Evolutionary conservation across 2,888 invertebrate genomes (phyloP).

Genomic region (Ypsolopha scabrella): DNA sequence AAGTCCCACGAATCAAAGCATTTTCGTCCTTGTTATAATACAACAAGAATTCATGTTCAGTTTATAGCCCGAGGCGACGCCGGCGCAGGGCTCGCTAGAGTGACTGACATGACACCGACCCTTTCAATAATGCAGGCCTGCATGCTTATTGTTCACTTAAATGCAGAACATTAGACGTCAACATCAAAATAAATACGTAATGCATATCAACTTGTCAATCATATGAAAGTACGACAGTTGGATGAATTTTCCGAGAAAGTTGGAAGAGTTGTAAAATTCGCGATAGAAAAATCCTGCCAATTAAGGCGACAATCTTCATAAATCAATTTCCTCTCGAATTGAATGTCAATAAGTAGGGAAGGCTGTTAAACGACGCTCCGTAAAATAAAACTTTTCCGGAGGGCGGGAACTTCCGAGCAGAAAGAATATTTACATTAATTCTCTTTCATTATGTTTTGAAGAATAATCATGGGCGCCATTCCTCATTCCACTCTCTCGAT

Average conservation of each 20-base stretch:
- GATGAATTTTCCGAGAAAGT: background rate
- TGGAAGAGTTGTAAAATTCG: too few relatives aligned
- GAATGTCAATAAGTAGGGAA: conserved; percentile 70
- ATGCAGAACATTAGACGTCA: conserved; percentile 11
- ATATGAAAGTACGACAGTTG: background rate
- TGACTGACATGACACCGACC: background rate
- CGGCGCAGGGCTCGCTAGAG: too few relatives aligned
- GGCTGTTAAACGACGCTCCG: conserved; percentile 66
- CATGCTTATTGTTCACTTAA: conserved; percentile 33
- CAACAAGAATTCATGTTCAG: too few relatives aligned
- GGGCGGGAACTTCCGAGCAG: conserved; percentile 62
- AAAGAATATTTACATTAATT: conserved; percentile 73
- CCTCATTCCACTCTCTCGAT: conserved; percentile 60
- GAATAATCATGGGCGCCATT: conserved; percentile 68
- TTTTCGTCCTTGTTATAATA: too few relatives aligned
- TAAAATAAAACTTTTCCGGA: conserved; percentile 69
- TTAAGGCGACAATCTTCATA: conserved; percentile 69
- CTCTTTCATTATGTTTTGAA: conserved; percentile 72
- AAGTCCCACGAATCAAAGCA: background rate
- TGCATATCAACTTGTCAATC: conserved; percentile 1
- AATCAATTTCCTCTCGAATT: conserved; percentile 70
- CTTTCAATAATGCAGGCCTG: conserved; percentile 52
- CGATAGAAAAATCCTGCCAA: conserved; percentile 48
- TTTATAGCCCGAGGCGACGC: too few relatives aligned
- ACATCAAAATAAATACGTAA: background rate